phyloP scores from a whole-genome alignment of 2,888 invertebrate species.

The Griposia aprilina region DNA sequence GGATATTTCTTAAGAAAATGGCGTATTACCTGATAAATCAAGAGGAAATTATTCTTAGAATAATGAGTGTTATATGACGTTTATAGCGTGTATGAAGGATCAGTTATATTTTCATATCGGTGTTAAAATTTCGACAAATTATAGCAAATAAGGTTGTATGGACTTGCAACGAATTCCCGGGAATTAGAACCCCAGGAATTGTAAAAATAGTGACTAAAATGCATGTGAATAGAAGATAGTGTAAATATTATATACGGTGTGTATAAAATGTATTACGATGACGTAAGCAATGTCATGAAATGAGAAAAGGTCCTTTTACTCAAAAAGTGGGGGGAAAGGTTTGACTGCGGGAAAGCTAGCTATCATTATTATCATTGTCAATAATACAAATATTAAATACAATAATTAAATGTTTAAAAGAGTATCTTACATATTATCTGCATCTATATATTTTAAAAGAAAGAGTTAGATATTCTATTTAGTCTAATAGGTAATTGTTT shows the following conservation, averaged over 20 bases:
- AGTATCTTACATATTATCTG: conserved; percentile 23
- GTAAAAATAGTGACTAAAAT: conserved; percentile 27
- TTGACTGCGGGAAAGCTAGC: conserved; percentile 13
- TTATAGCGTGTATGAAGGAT: conserved; percentile 10
- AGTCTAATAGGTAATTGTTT: conserved; percentile 18
- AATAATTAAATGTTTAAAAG: conserved; percentile 43
- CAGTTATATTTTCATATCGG: conserved; percentile 61
- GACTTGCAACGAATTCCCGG: conserved; percentile 30
- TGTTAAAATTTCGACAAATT: conserved; percentile 48
- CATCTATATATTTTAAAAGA: conserved; percentile 37
- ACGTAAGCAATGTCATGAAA: conserved; percentile 9
- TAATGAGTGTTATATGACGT: conserved; percentile 23
- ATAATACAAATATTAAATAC: conserved; percentile 33
- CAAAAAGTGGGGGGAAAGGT: neutral
- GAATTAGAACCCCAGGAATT: neutral
- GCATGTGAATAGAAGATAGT: conserved; percentile 23
- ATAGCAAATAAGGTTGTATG: conserved; percentile 53
- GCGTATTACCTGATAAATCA: neutral
- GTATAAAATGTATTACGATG: conserved; percentile 34
- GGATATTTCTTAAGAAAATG: conserved; percentile 1
- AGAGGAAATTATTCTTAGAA: conserved; percentile 20
- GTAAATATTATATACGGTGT: conserved; percentile 42
- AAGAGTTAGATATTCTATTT: neutral
- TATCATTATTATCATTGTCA: conserved; percentile 16
- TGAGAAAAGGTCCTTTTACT: conserved; percentile 9